A percentile compares a stretch with the other conserved stretches of the same genome.
Evolutionary conservation across 2,888 invertebrate species (phyloP).

Genomic region (Tipula lateralis): DNA sequence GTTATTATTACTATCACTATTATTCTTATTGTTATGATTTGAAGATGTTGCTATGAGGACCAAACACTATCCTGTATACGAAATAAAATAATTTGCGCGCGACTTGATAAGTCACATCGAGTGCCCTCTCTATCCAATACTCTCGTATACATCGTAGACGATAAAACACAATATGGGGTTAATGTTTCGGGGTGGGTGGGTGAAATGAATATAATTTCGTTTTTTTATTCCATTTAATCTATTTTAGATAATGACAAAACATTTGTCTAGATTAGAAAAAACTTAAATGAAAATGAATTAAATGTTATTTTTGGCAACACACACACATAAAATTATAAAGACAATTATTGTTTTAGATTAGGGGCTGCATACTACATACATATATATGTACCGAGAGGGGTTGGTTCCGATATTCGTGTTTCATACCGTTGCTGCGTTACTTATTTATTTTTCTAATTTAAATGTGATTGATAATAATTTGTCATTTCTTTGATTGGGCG

Average conservation of each 20-base stretch:
- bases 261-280: constrained; percentile 5
- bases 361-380: background rate
- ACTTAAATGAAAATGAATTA: constrained; percentile 4
- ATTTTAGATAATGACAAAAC: constrained; percentile 24
- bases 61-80: background rate
- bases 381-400: background rate
- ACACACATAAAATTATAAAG: background rate
- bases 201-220: background rate
- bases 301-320: background rate
- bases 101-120: background rate
- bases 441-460: background rate
- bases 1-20: background rate
- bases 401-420: background rate
- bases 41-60: background rate
- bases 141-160: background rate
- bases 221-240: background rate
- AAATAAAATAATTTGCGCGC: background rate
- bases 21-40: background rate
- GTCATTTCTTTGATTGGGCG: background rate
- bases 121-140: background rate
- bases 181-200: background rate
- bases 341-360: constrained; percentile 24
- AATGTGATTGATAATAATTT: constrained; percentile 19
- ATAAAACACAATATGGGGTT: background rate
- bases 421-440: background rate